phyloP scores from a whole-genome alignment of 92 coral and sea anemone species.

The Epizoanthus scotinus region DNA sequence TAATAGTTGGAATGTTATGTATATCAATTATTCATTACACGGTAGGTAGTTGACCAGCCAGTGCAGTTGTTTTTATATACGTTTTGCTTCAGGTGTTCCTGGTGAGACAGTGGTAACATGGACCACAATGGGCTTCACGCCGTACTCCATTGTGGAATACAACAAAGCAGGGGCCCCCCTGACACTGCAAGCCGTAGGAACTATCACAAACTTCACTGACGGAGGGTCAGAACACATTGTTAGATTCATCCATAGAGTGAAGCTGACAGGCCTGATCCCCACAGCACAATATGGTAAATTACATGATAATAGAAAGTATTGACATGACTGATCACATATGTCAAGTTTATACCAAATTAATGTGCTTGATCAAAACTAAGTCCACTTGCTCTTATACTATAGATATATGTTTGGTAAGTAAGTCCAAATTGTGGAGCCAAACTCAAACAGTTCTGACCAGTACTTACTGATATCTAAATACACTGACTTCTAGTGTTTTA shows the following conservation, averaged over 20 bases:
- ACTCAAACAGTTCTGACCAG: too few species aligned
- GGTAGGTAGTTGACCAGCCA: too few species aligned
- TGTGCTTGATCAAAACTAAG: neutral
- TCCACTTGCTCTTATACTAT: too few species aligned
- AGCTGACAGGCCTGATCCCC: conserved; percentile 74
- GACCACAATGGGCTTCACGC: conserved; percentile 72
- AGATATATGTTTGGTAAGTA: too few species aligned
- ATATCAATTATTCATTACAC: too few species aligned
- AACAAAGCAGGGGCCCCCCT: conserved; percentile 72
- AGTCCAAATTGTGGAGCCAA: neutral
- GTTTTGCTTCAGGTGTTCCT: conserved; percentile 49
- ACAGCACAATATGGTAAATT: conserved; percentile 68
- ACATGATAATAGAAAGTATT: too few species aligned
- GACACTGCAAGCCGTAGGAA: conserved; percentile 55
- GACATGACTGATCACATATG: neutral
- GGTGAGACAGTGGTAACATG: conserved; percentile 93
- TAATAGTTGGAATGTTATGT: too few species aligned
- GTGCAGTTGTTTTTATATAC: too few species aligned
- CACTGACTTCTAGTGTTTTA: too few species aligned
- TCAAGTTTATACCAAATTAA: neutral
- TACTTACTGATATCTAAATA: too few species aligned
- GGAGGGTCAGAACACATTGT: conserved; percentile 75
- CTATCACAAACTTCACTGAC: conserved; percentile 74
- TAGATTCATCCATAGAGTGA: conserved; percentile 86
- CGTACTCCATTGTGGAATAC: conserved; percentile 79